Base-by-base conservation (phyloP, 2,888 invertebrate genomes). In the Gandaritis pyraliata region DNA sequence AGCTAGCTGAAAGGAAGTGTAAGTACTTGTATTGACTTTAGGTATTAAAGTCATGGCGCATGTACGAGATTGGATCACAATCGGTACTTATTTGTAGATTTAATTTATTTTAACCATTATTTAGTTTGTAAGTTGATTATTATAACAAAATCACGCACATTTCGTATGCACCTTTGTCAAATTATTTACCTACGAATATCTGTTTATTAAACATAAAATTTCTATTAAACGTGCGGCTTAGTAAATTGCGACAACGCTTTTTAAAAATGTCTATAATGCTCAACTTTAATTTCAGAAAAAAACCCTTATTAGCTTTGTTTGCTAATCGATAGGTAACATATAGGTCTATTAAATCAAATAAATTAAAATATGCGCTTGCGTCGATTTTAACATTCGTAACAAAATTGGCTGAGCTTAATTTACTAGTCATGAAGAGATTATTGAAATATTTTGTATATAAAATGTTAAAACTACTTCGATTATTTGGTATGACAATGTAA, bases 11-110 rank as follows among this genome's bases (percentile, higher is more conserved):
- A 78, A 74, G 70, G 70, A 70, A 77, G 72, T 69, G 77, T 69
- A 76, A 80, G 92, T 91, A 92, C 90, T 90, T 90, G 92, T 90
- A 82, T 84, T 82, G 92, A 78, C 92, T 92, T 92, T 92, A 89
- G 82, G 78, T 78, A 77, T 81, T 90, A 92, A 92, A 92, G 92
- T 89, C 91, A 88, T 80, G 77, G 77, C 76, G 88, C 88, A 91
- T 87, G 91, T 91, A 88, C 91, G 68, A 68, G 73, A 81, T 76
- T 74, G 71, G 68, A 71, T 78, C 75, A 74, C 72, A 80, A 81
- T 80, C 85, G 74, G 78, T 84, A 85, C 78, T 78, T 85, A 81
- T 74, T 74, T 77, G 71, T 87, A 86, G 78, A 66, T 70, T 73
- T 84, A 82, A 81, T 78, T 88, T 83, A 87, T 85, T 86, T 81